Conservation (phyloP, 2,797 vertebrate species). For the Labroides dimidiatus region DNA sequence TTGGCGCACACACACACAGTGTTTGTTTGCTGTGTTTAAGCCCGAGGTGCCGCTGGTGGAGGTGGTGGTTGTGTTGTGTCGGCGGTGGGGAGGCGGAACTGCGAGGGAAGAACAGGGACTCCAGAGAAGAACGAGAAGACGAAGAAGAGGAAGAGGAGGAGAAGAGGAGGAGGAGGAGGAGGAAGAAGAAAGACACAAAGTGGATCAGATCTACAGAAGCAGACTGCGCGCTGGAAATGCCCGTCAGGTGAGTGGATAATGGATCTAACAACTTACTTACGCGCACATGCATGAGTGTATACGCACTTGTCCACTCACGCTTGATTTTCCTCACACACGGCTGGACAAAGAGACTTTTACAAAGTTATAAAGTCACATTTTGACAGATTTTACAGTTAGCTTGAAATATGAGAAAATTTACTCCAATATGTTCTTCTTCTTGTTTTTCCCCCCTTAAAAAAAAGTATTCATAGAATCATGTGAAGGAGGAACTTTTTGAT, state of each 20-base stretch:
- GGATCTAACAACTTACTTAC: constrained; percentile 64
- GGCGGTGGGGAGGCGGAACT: constrained; percentile 61
- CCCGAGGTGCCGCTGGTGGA: constrained; percentile 61
- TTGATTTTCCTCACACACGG: constrained; percentile 10
- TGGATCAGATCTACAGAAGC: constrained; percentile 70
- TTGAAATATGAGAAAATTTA: no score
- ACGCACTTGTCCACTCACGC: constrained; percentile 18
- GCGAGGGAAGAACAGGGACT: constrained; percentile 71
- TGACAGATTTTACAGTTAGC: constrained; percentile 6
- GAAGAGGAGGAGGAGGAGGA: constrained; percentile 32
- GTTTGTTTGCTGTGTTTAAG: constrained; percentile 79
- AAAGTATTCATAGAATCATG: not conserved
- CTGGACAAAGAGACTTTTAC: not conserved
- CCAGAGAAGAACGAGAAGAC: constrained; percentile 43
- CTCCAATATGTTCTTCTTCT: no score
- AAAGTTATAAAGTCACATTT: constrained; percentile 41
- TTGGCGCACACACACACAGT: constrained; percentile 67
- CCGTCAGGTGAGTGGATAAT: constrained; percentile 85
- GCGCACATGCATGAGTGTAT: constrained; percentile 1
- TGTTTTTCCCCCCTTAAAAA: not conserved
- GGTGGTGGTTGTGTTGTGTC: constrained; percentile 30
- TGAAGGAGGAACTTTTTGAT: constrained; percentile 11
- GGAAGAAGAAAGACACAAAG: constrained; percentile 68
- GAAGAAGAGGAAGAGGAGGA: constrained; percentile 24
- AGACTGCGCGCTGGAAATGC: constrained; percentile 83